Evolutionary conservation across 2,113 vertebrate genomes (phyloP).

Genomic region (Suricata suricatta): DNA sequence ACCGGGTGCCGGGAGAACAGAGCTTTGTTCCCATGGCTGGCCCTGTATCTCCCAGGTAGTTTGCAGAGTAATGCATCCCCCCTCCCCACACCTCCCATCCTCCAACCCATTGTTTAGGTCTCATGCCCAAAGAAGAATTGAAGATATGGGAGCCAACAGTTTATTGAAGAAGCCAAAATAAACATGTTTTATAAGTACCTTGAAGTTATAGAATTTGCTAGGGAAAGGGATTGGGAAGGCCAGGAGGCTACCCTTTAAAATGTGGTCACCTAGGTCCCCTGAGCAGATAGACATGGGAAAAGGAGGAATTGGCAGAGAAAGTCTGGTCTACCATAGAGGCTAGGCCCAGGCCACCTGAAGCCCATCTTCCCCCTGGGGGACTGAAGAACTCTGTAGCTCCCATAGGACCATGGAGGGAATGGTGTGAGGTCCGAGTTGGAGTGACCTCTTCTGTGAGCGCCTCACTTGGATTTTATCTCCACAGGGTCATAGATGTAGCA

Average conservation of each 20-base stretch:
- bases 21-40: neutral
- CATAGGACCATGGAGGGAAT: neutral
- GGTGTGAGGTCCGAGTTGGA: neutral
- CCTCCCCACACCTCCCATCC: neutral
- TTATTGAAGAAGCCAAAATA: slow-evolving; percentile 67
- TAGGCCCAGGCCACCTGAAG: neutral
- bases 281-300: neutral
- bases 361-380: neutral
- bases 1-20: neutral
- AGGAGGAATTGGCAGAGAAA: slow-evolving; percentile 27
- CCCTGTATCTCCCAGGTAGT: neutral
- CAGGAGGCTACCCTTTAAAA: slow-evolving; percentile 2
- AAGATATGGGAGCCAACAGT: slow-evolving; percentile 47
- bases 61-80: neutral
- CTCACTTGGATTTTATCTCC: slow-evolving; percentile 71
- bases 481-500: slow-evolving; percentile 85
- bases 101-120: neutral
- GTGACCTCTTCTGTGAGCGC: slow-evolving; percentile 1
- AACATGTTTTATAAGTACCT: slow-evolving; percentile 25
- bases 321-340: neutral
- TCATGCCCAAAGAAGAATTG: slow-evolving; percentile 35
- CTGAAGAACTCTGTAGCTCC: slow-evolving; percentile 40
- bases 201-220: slow-evolving; percentile 36
- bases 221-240: neutral
- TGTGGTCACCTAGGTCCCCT: neutral